phyloP scores from a whole-genome alignment of 1,140 invertebrate species.

The Anagrus nilaparvatae region DNA sequence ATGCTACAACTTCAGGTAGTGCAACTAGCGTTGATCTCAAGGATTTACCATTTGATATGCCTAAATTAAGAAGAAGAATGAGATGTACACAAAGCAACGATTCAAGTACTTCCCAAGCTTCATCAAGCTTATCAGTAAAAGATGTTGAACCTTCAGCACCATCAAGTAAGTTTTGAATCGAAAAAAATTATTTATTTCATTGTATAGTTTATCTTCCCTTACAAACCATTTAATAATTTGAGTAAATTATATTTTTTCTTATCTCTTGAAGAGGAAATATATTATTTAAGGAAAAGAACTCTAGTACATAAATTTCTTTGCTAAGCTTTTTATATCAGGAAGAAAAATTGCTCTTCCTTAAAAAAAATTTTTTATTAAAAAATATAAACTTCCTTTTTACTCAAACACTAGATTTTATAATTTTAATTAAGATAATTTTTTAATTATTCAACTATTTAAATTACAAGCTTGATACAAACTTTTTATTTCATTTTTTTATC shows the following conservation, averaged over 20 bases:
- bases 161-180: conserved; percentile 27
- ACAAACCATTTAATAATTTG: not conserved
- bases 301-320: too few species aligned
- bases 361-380: too few species aligned
- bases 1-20: conserved; percentile 57
- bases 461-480: too few species aligned
- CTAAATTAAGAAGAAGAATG: conserved; percentile 65
- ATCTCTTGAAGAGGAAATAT: too few species aligned
- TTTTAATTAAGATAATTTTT: too few species aligned
- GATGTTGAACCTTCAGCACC: conserved; percentile 50
- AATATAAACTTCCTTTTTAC: too few species aligned
- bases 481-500: too few species aligned
- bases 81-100: conserved; percentile 50
- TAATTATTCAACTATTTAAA: too few species aligned
- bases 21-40: conserved; percentile 64
- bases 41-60: conserved; percentile 81
- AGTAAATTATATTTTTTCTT: not conserved
- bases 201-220: not conserved
- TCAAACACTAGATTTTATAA: too few species aligned
- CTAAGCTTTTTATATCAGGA: too few species aligned
- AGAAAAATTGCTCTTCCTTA: too few species aligned
- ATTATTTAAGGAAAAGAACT: too few species aligned
- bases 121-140: conserved; percentile 65
- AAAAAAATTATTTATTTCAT: conserved; percentile 6
- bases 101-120: conserved; percentile 62